Percentiles rank a stretch among this genome's conserved stretches.
phyloP scores from a whole-genome alignment of 1,140 invertebrate genomes.

The Schlechtendalia chinensis region DNA sequence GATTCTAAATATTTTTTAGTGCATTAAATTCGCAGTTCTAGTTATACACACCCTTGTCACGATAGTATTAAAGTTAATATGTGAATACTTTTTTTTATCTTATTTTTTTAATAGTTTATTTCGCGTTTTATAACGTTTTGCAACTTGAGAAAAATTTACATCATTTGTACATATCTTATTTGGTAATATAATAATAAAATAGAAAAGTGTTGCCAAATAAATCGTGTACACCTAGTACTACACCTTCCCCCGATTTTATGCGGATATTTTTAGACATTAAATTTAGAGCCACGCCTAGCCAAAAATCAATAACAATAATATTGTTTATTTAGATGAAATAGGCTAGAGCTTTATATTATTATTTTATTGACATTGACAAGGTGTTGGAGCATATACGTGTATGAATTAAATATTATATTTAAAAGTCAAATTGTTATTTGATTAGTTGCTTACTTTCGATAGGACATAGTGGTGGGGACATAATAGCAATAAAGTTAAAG shows the following conservation, averaged over 20 bases:
- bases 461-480: not conserved
- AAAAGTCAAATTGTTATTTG: not conserved
- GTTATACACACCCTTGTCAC: too few species aligned
- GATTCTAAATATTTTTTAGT: too few species aligned
- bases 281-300: constrained; percentile 46
- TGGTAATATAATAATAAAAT: not conserved
- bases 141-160: not conserved
- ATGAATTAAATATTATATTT: not conserved
- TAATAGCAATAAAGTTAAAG: constrained; percentile 8
- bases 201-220: constrained; percentile 15
- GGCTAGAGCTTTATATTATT: not conserved
- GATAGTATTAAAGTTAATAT: too few species aligned
- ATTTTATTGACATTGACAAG: constrained; percentile 8
- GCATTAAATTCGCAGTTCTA: too few species aligned
- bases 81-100: too few species aligned
- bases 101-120: too few species aligned
- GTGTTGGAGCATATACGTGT: not conserved
- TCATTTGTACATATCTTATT: too few species aligned
- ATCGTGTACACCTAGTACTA: not conserved
- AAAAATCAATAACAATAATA: constrained; percentile 46
- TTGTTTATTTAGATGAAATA: constrained; percentile 31
- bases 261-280: constrained; percentile 37
- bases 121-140: not conserved
- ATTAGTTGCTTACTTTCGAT: not conserved
- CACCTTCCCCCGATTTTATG: constrained; percentile 19